phyloP scores from a whole-genome alignment of 2,797 vertebrate species.

The Apogon hyalosoma region DNA sequence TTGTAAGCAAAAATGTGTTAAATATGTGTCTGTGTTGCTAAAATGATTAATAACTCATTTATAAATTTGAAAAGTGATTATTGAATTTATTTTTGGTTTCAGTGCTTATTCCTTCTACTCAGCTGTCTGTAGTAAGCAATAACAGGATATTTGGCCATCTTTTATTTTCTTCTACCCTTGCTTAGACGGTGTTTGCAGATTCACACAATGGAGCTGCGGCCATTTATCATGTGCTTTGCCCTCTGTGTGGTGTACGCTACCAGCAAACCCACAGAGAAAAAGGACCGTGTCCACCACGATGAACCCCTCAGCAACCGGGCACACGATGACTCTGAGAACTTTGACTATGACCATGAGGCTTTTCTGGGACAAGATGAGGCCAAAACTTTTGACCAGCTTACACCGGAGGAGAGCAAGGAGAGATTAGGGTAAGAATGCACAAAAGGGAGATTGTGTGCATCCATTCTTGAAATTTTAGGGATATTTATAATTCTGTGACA shows the following conservation, averaged over 20 bases:
- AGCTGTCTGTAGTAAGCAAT: not conserved
- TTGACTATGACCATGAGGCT: constrained; percentile 98
- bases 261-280: constrained; percentile 96
- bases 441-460: not conserved
- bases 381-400: constrained; percentile 96
- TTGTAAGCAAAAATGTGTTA: no score
- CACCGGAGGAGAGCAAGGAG: constrained; percentile 98
- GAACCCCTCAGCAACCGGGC: constrained; percentile 90
- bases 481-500: not conserved
- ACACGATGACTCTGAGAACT: constrained; percentile 91
- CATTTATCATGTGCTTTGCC: constrained; percentile 87
- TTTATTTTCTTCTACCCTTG: not conserved
- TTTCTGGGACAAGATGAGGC: constrained; percentile 96
- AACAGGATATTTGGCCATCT: not conserved
- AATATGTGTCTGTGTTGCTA: no score
- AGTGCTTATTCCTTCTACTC: no score
- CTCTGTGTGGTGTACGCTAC: constrained; percentile 88
- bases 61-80: no score
- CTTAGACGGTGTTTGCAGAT: constrained; percentile 6
- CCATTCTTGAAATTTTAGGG: not conserved
- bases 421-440: constrained; percentile 88
- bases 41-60: no score
- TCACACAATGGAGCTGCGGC: constrained; percentile 85
- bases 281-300: constrained; percentile 93
- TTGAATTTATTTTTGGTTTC: no score